Conservation (phyloP, 2,888 invertebrate species). For the Amorpha juglandis region DNA sequence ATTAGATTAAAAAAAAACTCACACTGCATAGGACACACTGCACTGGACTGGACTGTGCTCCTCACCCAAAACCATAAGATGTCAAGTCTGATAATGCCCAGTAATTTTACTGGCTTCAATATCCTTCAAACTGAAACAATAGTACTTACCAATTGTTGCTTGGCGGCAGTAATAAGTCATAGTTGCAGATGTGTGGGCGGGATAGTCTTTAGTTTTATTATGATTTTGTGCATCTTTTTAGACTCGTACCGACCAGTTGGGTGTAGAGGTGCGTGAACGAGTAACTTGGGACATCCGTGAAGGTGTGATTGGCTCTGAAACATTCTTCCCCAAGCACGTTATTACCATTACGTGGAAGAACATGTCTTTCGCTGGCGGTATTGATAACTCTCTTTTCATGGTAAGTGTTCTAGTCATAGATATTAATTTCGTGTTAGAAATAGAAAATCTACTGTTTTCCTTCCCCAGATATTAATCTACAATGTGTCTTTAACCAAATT, state of each 20-base stretch:
- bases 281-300: slow-evolving; percentile 94
- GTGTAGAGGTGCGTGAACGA: slow-evolving; percentile 93
- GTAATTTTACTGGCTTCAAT: too few relatives aligned
- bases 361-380: slow-evolving; percentile 95
- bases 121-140: too few relatives aligned
- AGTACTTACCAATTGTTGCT: too few relatives aligned
- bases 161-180: too few relatives aligned
- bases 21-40: too few relatives aligned
- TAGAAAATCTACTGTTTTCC: not conserved
- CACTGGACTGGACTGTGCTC: too few relatives aligned
- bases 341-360: slow-evolving; percentile 98
- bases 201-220: not conserved
- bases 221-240: slow-evolving; percentile 42
- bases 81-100: too few relatives aligned
- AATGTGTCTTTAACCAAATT: too few relatives aligned
- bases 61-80: too few relatives aligned
- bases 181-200: too few relatives aligned
- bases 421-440: not conserved
- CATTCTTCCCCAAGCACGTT: slow-evolving; percentile 95
- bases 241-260: slow-evolving; percentile 91
- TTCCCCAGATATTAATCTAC: too few relatives aligned
- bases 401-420: slow-evolving; percentile 66
- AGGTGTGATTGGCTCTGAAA: slow-evolving; percentile 95
- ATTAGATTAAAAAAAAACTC: too few relatives aligned
- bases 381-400: slow-evolving; percentile 89